A percentile compares a stretch with the other conserved stretches of the same genome.
Conservation (phyloP, 2,888 invertebrate species). For the Mellilla xanthometata region DNA sequence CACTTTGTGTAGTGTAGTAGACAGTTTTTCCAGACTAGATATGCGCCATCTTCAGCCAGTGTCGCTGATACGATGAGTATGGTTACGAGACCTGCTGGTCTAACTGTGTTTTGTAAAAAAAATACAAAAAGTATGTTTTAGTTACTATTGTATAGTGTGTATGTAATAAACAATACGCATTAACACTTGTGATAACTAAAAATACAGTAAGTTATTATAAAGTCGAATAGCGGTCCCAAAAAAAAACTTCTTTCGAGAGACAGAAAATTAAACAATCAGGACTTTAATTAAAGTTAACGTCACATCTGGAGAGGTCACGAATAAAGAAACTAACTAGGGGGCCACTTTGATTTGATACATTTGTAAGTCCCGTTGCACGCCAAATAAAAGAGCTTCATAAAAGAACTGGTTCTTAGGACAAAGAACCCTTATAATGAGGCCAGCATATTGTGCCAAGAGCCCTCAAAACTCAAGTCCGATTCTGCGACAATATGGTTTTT, state of each 20-base stretch:
- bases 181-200: too few species aligned
- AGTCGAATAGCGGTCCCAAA: too few species aligned
- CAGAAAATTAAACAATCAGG: slow-evolving; percentile 18
- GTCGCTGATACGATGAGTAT: too few species aligned
- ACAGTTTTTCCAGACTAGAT: too few species aligned
- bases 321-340: slow-evolving; percentile 68
- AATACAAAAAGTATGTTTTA: too few species aligned
- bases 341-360: slow-evolving; percentile 75
- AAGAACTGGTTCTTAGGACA: slow-evolving; percentile 80
- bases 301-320: slow-evolving; percentile 65
- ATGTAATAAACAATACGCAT: too few species aligned
- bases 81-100: too few species aligned
- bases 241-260: too few species aligned
- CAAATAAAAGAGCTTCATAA: slow-evolving; percentile 61
- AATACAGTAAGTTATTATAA: neutral
- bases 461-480: slow-evolving; percentile 65
- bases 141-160: too few species aligned
- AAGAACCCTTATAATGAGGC: slow-evolving; percentile 80
- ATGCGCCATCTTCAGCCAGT: too few species aligned
- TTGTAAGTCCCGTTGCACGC: slow-evolving; percentile 69
- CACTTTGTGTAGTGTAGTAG: too few species aligned
- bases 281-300: slow-evolving; percentile 58
- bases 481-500: slow-evolving; percentile 72
- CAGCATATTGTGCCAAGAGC: slow-evolving; percentile 76
- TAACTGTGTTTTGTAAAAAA: too few species aligned